These are phyloP conservation scores for Ylistrum balloti DNA, from an alignment of 1,140 invertebrate species.

Conservation along the genomic window DNA sequence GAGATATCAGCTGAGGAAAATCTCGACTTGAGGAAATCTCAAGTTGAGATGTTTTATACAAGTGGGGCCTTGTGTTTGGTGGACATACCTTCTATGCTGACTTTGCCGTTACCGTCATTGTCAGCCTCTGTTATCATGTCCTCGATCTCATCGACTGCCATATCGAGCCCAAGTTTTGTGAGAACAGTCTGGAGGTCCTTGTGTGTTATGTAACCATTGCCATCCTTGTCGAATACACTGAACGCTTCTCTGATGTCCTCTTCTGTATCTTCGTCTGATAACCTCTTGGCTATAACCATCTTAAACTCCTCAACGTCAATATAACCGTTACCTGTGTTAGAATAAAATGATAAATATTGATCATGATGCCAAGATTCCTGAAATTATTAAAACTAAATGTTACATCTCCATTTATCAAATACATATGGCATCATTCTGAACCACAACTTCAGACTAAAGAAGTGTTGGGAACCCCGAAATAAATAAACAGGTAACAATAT, in stretches of 20 bases:
- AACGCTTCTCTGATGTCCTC: slow-evolving; percentile 50
- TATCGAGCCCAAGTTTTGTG: slow-evolving; percentile 43
- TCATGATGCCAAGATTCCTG: too few species aligned
- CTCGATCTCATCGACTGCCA: slow-evolving; percentile 42
- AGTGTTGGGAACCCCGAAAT: too few species aligned
- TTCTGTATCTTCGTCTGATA: slow-evolving; percentile 99
- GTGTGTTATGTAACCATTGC: slow-evolving; percentile 42
- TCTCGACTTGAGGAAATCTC: too few species aligned
- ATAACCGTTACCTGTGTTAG: slow-evolving; percentile 93
- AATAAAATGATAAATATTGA: too few species aligned
- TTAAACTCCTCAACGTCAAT: slow-evolving; percentile 99
- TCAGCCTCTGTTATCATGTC: slow-evolving; percentile 43
- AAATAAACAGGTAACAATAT: too few species aligned
- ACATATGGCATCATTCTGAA: too few species aligned
- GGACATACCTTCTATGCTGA: slow-evolving; percentile 47
- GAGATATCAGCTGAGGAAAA: too few species aligned
- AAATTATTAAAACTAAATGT: too few species aligned
- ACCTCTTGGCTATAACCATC: slow-evolving; percentile 99
- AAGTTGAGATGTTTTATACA: too few species aligned
- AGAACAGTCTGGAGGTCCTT: slow-evolving; percentile 29
- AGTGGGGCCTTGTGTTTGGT: too few species aligned
- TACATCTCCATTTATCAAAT: too few species aligned
- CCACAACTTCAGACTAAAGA: too few species aligned
- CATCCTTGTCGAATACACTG: slow-evolving; percentile 42
- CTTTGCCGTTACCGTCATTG: slow-evolving; percentile 49